Evolutionary conservation across 1,140 invertebrate genomes (phyloP).

Genomic region (Diorhabda carinulata): DNA sequence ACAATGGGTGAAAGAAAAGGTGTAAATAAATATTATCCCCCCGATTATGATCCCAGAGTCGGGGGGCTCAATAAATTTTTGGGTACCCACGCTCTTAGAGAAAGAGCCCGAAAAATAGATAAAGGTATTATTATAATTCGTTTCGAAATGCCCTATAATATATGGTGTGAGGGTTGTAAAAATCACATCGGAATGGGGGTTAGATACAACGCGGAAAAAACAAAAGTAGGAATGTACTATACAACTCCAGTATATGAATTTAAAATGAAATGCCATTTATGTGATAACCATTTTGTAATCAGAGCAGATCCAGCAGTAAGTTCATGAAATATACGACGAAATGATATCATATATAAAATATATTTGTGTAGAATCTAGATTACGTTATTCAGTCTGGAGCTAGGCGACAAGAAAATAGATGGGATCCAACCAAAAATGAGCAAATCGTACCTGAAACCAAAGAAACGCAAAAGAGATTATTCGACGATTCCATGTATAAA

Average conservation of each 20-base stretch:
- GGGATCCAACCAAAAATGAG: slow-evolving; percentile 96
- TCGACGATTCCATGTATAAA: slow-evolving; percentile 94
- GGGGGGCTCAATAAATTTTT: slow-evolving; percentile 92
- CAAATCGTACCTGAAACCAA: slow-evolving; percentile 90
- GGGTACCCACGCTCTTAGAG: slow-evolving; percentile 93
- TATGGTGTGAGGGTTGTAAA: slow-evolving; percentile 97
- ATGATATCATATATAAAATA: slow-evolving; percentile 14
- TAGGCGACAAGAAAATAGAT: slow-evolving; percentile 92
- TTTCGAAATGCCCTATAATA: slow-evolving; percentile 99
- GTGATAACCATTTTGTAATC: slow-evolving; percentile 97
- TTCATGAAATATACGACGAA: slow-evolving; percentile 25
- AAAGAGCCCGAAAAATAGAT: slow-evolving; percentile 90
- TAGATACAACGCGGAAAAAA: slow-evolving; percentile 98
- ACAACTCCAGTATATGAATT: slow-evolving; percentile 97
- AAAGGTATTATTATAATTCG: slow-evolving; percentile 96
- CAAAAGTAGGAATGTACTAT: slow-evolving; percentile 98
- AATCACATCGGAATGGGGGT: slow-evolving; percentile 99
- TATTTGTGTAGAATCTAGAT: slow-evolving; percentile 81
- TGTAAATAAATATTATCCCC: slow-evolving; percentile 96
- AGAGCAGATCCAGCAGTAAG: slow-evolving; percentile 95
- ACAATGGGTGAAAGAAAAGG: slow-evolving; percentile 97
- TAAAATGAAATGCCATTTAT: slow-evolving; percentile 98
- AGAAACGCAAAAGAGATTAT: slow-evolving; percentile 78
- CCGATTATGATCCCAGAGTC: slow-evolving; percentile 92
- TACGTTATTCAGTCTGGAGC: slow-evolving; percentile 95